phyloP scores from a whole-genome alignment of 1,140 invertebrate species.

The Drosophila melanica region DNA sequence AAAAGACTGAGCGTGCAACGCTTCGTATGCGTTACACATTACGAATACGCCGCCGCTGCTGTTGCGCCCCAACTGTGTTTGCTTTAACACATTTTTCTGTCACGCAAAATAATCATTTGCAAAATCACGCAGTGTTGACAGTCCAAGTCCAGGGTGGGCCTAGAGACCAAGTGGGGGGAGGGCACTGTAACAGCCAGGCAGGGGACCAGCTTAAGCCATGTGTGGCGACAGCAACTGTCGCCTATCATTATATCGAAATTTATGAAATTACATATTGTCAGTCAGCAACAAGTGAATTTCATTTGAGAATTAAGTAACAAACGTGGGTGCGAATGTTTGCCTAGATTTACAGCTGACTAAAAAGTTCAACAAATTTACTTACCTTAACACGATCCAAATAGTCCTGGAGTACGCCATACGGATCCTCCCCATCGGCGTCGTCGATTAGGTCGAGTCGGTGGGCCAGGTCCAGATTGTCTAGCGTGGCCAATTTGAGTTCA shows the following conservation, averaged over 20 bases:
- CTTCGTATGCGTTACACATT: constrained; percentile 78
- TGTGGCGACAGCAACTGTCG: constrained; percentile 45
- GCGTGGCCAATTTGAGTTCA: constrained; percentile 68
- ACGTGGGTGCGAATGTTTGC: constrained; percentile 25
- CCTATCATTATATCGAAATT: constrained; percentile 56
- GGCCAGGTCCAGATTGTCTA: constrained; percentile 78
- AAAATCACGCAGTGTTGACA: constrained; percentile 75
- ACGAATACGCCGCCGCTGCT: constrained; percentile 40
- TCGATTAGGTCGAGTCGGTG: constrained; percentile 73
- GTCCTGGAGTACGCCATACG: constrained; percentile 73
- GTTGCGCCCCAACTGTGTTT: constrained; percentile 28
- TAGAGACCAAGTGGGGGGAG: background rate
- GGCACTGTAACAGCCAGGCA: constrained; percentile 5
- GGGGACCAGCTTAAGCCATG: constrained; percentile 22
- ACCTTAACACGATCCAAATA: constrained; percentile 82
- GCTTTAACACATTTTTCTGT: constrained; percentile 78
- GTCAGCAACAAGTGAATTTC: constrained; percentile 38
- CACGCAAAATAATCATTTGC: constrained; percentile 81
- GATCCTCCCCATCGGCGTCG: constrained; percentile 79
- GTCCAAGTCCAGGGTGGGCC: background rate
- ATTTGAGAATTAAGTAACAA: constrained; percentile 23
- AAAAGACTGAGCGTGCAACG: constrained; percentile 66
- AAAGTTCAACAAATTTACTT: constrained; percentile 42
- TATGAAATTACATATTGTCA: constrained; percentile 55
- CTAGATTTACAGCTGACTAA: constrained; percentile 21